Base-by-base conservation (phyloP, 2,797 vertebrate genomes). In the Halcyon badia region DNA sequence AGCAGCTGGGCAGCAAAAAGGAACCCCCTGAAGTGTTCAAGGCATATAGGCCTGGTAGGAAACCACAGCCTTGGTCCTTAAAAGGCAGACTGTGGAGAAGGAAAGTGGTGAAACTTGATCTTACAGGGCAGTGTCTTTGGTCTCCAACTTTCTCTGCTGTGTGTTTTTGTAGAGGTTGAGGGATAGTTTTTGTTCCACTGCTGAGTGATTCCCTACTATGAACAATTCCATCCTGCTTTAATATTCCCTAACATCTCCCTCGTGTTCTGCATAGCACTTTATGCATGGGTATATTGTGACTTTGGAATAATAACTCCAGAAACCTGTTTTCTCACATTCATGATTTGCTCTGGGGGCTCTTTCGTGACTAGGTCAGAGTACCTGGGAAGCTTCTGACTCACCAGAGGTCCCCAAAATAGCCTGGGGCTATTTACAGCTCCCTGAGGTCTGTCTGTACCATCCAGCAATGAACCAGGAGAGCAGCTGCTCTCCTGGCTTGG, bases 191-290 rank as follows among this genome's bases (percentile, higher is more conserved):
- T 89, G 52, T 66, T 61, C 56, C 3, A 2, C 39, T 4, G 5
- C 64, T 35, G 56, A 90, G 73, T 62, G 89, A 92, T 92, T 94
- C 89, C 60, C 52, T 94, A 44, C 78, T 71, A n/a, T 78, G 84
- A 91, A 51, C 72, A 83, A 48, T 56, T 93, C 73, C 84, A 61
- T 92, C 73, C 64, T 89, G 42, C 71, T 93, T 91, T 60, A 22
- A 16, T 92, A 37, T 71, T 89, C 54, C 42, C 8, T 7, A 56
- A n/a, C 72, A 83, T 91, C 65, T 94, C 62, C 39, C 37, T 90
- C 88, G 44, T 4, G 5, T 83, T 93, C 77, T 78, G 51, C 56
- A 49, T 66, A 62, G 58, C 62, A 39, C 9, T 79, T 48, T 31
- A 46, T 87, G 73, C 52, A 76, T 60, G 80, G 65, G 12, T 87